A percentile compares a stretch with the other conserved stretches of the same genome.
These are phyloP conservation scores for Charaxes varanes DNA, from an alignment of 1,140 invertebrate species.

Conservation along the genomic window DNA sequence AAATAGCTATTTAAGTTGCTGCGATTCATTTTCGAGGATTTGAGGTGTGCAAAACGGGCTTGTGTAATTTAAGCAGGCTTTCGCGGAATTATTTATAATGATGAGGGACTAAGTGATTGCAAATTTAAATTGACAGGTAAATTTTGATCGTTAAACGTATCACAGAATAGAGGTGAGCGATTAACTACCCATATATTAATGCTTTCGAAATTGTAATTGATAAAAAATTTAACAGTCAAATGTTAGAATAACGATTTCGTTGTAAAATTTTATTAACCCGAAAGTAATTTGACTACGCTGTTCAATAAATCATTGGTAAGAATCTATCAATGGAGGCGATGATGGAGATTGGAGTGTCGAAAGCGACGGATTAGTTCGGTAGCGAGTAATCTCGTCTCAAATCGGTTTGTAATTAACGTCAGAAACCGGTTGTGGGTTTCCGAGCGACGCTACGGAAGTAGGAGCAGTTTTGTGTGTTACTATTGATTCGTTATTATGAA, in stretches of 20 bases:
- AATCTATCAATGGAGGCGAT: constrained; percentile 53
- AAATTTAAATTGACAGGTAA: constrained; percentile 44
- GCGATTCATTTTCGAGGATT: constrained; percentile 37
- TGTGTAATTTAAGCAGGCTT: constrained; percentile 27
- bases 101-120: constrained; percentile 33
- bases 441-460: constrained; percentile 46
- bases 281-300: constrained; percentile 16
- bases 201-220: no score
- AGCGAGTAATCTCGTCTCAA: constrained; percentile 60
- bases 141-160: constrained; percentile 35
- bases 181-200: constrained; percentile 15
- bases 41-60: constrained; percentile 27
- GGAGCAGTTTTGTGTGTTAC: constrained; percentile 31
- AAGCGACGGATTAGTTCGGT: constrained; percentile 46
- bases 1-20: constrained; percentile 43
- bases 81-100: constrained; percentile 31
- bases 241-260: constrained; percentile 2
- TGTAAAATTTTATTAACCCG: constrained; percentile 1
- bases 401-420: constrained; percentile 62
- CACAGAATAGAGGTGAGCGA: constrained; percentile 15
- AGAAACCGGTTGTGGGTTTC: constrained; percentile 49
- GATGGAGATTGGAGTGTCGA: constrained; percentile 44
- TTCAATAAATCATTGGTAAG: constrained; percentile 46
- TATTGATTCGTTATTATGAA: constrained; percentile 62
- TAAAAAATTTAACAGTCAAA: no score